A percentile compares a stretch with the other conserved stretches of the same genome.
These are phyloP conservation scores for Gallinago stenura DNA, from an alignment of 2,797 vertebrate species.

Conservation along the genomic window DNA sequence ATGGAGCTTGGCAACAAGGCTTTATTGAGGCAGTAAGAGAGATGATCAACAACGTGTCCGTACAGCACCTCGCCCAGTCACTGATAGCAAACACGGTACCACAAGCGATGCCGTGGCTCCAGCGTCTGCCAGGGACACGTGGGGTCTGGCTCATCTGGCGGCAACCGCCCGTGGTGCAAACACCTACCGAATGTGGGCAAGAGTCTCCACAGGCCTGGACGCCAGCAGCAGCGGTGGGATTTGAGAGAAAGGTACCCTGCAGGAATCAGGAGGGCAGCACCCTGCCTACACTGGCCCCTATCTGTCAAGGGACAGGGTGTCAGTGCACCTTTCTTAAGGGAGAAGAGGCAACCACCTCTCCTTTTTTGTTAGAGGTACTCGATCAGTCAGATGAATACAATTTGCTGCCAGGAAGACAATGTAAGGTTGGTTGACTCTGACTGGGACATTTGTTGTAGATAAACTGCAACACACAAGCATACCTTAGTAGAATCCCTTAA, in stretches of 20 bases:
- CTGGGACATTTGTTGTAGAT: neutral
- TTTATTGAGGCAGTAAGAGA: neutral
- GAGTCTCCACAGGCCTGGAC: rapidly evolving
- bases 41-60: rapidly evolving
- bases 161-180: neutral
- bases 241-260: neutral
- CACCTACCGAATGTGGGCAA: neutral
- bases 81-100: neutral
- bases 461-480: neutral
- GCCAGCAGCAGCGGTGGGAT: neutral
- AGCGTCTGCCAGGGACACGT: neutral
- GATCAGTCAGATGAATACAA: neutral
- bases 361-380: neutral
- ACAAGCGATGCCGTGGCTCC: neutral
- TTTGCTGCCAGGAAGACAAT: neutral
- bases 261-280: rapidly evolving
- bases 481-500: neutral
- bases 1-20: neutral
- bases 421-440: neutral
- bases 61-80: neutral
- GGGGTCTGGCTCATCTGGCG: neutral
- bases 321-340: rapidly evolving
- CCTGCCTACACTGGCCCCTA: too few relatives aligned
- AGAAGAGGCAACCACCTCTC: neutral
- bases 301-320: neutral